Evolutionary conservation across 2,888 invertebrate species (phyloP).

Genomic region (Acleris sparsana): DNA sequence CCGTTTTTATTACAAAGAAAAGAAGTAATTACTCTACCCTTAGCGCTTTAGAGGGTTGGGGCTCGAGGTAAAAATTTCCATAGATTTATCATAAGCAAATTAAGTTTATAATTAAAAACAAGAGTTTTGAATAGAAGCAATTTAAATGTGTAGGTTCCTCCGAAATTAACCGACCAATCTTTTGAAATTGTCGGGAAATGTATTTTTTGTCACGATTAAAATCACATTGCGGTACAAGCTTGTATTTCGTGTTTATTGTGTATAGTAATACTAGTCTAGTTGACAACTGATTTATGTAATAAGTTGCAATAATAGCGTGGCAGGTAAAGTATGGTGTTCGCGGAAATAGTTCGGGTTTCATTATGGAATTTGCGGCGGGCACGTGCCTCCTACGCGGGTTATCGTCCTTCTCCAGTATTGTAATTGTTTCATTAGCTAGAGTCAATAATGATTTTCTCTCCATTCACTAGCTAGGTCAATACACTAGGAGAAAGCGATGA

Average conservation of each 20-base stretch:
- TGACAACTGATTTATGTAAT: conserved; percentile 7
- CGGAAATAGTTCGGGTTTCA: conserved; percentile 50
- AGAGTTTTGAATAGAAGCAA: conserved; percentile 81
- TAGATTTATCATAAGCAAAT: conserved; percentile 84
- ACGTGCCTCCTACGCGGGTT: conserved; percentile 44
- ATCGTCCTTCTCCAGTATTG: conserved; percentile 61
- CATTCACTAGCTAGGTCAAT: conserved; percentile 52
- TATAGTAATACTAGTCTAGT: not conserved
- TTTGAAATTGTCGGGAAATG: conserved; percentile 19
- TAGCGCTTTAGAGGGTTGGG: conserved; percentile 78
- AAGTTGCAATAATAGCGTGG: conserved; percentile 7
- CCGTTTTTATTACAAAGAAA: conserved; percentile 84
- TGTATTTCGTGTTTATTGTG: not conserved
- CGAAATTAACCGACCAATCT: conserved; percentile 28
- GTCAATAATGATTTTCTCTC: conserved; percentile 73
- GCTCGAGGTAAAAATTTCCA: conserved; percentile 82
- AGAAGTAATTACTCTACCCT: conserved; percentile 83
- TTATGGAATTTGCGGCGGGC: conserved; percentile 45
- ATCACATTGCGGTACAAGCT: too few species aligned
- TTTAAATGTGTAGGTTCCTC: conserved; percentile 79
- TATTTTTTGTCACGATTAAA: not conserved
- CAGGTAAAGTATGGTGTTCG: conserved; percentile 24
- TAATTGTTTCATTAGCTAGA: conserved; percentile 77
- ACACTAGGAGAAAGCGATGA: too few species aligned
- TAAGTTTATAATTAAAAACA: conserved; percentile 84